Percentiles rank a stretch among this genome's conserved stretches.
phyloP scores from a whole-genome alignment of 2,113 vertebrate species.

The Phycodurus eques region DNA sequence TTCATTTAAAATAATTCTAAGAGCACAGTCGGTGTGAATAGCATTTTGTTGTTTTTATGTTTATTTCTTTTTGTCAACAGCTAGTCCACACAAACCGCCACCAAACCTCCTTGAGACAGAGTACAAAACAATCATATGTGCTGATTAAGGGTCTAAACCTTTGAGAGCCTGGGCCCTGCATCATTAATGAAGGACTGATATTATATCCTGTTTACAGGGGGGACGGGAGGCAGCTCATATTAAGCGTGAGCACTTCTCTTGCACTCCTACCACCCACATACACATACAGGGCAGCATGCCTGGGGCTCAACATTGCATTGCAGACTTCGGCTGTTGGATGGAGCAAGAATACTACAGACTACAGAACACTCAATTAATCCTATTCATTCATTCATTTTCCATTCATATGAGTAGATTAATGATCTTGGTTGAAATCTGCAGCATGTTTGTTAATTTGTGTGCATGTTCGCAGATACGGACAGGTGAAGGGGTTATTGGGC shows the following conservation, averaged over 20 bases:
- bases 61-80: conserved; percentile 58
- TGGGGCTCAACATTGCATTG: conserved; percentile 42
- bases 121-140: conserved; percentile 81
- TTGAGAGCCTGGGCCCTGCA: conserved; percentile 71
- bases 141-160: conserved; percentile 82
- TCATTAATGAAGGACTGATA: conserved; percentile 74
- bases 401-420: conserved; percentile 7
- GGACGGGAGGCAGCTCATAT: conserved; percentile 58
- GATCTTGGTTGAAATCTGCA: conserved; percentile 10
- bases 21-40: conserved; percentile 55
- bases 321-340: conserved; percentile 21
- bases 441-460: conserved; percentile 13
- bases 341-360: conserved; percentile 13
- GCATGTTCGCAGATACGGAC: conserved; percentile 17
- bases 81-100: conserved; percentile 63
- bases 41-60: conserved; percentile 53
- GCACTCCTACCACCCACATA: conserved; percentile 47
- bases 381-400: neutral
- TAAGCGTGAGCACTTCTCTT: conserved; percentile 55
- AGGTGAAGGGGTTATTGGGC: neutral
- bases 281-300: conserved; percentile 35
- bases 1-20: conserved; percentile 47
- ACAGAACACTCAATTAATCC: conserved; percentile 24
- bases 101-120: conserved; percentile 66
- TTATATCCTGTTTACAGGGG: conserved; percentile 70